Evolutionary conservation across 2,888 invertebrate species (phyloP), one percentile per base, ranked within the genome.

Genomic region (Caenorhabditis plicata): DNA sequence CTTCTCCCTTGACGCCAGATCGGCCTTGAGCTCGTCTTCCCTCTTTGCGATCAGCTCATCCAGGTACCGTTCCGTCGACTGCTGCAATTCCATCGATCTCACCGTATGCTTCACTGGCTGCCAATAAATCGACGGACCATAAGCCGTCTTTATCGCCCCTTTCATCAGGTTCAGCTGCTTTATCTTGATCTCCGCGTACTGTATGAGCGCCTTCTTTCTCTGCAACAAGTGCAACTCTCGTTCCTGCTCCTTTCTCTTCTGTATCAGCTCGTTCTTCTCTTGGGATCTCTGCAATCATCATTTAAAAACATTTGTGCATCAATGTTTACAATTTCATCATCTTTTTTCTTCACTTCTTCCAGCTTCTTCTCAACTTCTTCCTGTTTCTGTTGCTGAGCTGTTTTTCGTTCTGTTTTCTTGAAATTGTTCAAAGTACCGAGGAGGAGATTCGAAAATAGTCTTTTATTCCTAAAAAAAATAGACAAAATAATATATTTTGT

Each of bases 371-470:
- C 95, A 7, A 96, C 89, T 84, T 89, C 88, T 8, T 88, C 88
- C 72, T 90, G 87, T 82, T 90, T 90, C 51, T 89, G 88, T 80
- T 89, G 90, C 88, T 89, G 74, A 19, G 42, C 9, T 7, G 54
- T 70, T 39, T 73, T 72, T 38, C 56, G 62, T 36, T 94, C 92
- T 81, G 95, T 94, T 80, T 91, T 90, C 77, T 92, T 89, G 82
- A 96, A 96, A 82, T 91, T 91, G 81, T 93, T 91, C 71, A 98
- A 83, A 13, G 96, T 96, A 4, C 96, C 95, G 47, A 96, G 83
- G 36, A 98, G 85, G 19, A 93, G 89, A 35, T 65, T 72, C 8
- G 95, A 94, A 84, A 98, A 95, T 89, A 98, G 95, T 52, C 96
- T 87, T 64, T 90, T 87, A 83, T 96, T 96, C 68, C 95, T 83